Percentiles rank a stretch among this genome's conserved stretches.
Evolutionary conservation across 2,113 vertebrate species (phyloP).

Genomic region (Corythaeola cristata): DNA sequence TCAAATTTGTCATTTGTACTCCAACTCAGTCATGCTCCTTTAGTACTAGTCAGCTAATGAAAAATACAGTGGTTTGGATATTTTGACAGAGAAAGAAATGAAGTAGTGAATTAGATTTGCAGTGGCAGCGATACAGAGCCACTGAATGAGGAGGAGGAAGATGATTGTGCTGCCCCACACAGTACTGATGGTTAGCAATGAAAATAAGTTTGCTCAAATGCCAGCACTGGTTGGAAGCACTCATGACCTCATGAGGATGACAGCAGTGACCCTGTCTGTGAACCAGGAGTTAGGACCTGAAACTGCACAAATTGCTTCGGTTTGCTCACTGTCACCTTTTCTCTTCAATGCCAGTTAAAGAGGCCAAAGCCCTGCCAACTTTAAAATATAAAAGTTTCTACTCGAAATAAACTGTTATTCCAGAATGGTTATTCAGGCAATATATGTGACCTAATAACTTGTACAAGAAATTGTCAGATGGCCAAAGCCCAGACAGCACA

Average conservation of each 20-base stretch:
- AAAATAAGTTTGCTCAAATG: background rate
- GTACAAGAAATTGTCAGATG: background rate
- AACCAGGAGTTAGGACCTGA: background rate
- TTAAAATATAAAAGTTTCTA: background rate
- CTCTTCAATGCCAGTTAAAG: background rate
- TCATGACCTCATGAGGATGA: background rate
- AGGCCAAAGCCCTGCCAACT: background rate
- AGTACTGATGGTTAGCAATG: background rate
- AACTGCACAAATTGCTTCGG: background rate
- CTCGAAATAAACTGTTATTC: background rate
- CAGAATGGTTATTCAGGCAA: background rate
- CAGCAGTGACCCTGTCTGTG: background rate
- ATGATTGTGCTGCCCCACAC: background rate
- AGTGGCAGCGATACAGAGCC: background rate
- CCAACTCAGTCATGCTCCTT: background rate
- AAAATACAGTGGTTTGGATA: background rate
- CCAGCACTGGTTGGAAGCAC: background rate
- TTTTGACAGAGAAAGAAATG: background rate
- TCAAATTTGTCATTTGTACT: background rate
- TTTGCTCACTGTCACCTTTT: background rate
- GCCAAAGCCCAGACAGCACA: background rate
- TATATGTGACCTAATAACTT: background rate
- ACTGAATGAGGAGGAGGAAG: background rate
- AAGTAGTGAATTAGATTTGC: background rate
- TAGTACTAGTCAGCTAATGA: background rate